phyloP scores from a whole-genome alignment of 2,113 vertebrate genomes.

The Elanus axillaris region DNA sequence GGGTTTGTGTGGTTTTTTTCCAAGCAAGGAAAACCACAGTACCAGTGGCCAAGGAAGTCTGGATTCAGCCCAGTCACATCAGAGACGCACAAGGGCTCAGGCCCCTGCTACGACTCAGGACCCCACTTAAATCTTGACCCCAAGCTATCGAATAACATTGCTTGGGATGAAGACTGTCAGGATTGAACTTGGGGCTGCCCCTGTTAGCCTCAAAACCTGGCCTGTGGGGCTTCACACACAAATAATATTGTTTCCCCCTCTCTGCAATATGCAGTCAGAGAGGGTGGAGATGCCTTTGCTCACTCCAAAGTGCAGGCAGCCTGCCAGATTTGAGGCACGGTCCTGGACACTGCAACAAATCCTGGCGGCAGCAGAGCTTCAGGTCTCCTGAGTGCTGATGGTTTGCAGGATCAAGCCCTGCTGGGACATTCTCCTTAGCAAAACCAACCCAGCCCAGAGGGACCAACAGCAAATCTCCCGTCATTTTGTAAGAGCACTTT shows the following conservation, averaged over 20 bases:
- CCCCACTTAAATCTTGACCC: background rate
- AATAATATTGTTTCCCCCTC: background rate
- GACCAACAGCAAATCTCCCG: background rate
- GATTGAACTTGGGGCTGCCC: background rate
- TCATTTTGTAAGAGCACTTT: background rate
- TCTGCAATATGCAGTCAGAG: background rate
- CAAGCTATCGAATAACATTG: background rate
- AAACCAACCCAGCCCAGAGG: fast-evolving
- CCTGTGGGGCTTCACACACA: background rate
- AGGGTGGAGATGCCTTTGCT: background rate
- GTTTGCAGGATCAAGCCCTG: background rate
- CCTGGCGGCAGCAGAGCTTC: background rate
- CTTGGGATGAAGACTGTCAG: background rate
- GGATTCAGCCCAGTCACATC: background rate
- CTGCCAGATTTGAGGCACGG: fast-evolving
- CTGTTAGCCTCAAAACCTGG: background rate
- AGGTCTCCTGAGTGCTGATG: background rate
- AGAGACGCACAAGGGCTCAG: background rate
- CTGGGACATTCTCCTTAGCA: background rate
- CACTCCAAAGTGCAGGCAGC: fast-evolving
- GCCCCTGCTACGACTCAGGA: background rate
- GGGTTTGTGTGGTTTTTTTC: background rate
- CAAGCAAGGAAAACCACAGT: background rate
- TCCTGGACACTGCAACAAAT: background rate
- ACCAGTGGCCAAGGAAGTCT: background rate